A percentile compares a stretch with the other conserved stretches of the same genome.
These are phyloP conservation scores for Xanthostigma xanthostigma DNA, from an alignment of 2,888 invertebrate genomes.

Conservation along the genomic window DNA sequence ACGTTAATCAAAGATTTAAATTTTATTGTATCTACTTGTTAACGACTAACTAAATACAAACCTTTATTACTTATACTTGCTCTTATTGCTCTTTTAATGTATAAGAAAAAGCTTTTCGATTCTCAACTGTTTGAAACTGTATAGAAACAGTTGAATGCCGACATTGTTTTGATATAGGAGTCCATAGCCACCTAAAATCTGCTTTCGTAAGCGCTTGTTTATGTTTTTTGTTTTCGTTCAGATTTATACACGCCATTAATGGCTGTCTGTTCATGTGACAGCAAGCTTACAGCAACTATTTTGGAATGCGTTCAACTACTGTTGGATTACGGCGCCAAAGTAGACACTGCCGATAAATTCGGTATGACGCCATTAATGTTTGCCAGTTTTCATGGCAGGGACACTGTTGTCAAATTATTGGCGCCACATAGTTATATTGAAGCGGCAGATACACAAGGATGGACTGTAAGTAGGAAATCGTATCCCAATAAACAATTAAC, in stretches of 20 bases:
- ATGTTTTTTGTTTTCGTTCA: conserved; percentile 21
- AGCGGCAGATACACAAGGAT: conserved; percentile 41
- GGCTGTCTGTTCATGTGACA: conserved; percentile 43
- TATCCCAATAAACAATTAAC: too few relatives aligned
- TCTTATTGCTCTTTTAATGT: too few relatives aligned
- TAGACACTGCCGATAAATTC: conserved; percentile 38
- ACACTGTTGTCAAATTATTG: conserved; percentile 35
- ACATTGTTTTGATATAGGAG: too few relatives aligned
- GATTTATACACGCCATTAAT: conserved; percentile 48
- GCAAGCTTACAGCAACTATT: conserved; percentile 26
- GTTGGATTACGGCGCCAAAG: conserved; percentile 34
- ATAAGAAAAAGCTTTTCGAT: too few relatives aligned
- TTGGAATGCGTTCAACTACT: conserved; percentile 34
- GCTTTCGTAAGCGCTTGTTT: neutral
- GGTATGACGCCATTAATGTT: conserved; percentile 49
- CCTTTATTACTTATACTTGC: too few relatives aligned
- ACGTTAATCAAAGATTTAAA: too few relatives aligned
- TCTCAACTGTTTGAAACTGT: too few relatives aligned
- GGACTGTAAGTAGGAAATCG: conserved; percentile 34
- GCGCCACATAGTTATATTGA: conserved; percentile 37
- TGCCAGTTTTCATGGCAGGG: conserved; percentile 39
- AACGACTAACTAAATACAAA: too few relatives aligned
- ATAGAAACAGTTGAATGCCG: too few relatives aligned
- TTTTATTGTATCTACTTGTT: too few relatives aligned
- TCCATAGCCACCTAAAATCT: neutral